A percentile compares a stretch with the other conserved stretches of the same genome.
phyloP scores from a whole-genome alignment of 2,888 invertebrate genomes.

The Caenorhabditis imperialis region DNA sequence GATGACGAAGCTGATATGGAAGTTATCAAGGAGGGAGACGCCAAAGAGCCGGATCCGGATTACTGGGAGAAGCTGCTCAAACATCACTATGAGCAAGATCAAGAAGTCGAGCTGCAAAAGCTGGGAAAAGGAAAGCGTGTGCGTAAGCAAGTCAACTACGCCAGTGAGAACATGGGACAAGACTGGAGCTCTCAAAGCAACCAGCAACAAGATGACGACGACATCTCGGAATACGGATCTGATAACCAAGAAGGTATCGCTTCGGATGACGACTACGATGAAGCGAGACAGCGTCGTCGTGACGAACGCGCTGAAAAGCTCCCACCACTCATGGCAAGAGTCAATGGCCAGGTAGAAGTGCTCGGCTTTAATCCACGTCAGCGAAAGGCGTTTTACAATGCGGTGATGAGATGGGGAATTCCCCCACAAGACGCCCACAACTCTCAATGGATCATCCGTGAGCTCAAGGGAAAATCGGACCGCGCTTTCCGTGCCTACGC shows the following conservation, averaged over 20 bases:
- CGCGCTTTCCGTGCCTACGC: conserved; percentile 94
- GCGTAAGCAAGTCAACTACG: conserved; percentile 81
- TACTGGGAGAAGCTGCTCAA: conserved; percentile 98
- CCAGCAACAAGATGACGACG: conserved; percentile 58
- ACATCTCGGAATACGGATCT: conserved; percentile 49
- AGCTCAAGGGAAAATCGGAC: conserved; percentile 96
- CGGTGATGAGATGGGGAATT: conserved; percentile 99
- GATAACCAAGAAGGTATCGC: conserved; percentile 84
- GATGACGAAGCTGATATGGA: conserved; percentile 86
- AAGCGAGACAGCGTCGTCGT: conserved; percentile 63
- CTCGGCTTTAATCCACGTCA: conserved; percentile 98
- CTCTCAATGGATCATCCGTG: conserved; percentile 96
- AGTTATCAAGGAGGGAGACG: conserved; percentile 93
- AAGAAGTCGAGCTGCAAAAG: conserved; percentile 85
- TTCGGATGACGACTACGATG: conserved; percentile 89
- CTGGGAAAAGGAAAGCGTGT: conserved; percentile 88
- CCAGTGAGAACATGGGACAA: conserved; percentile 73
- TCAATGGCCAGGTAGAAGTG: conserved; percentile 82
- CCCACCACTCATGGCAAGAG: conserved; percentile 94
- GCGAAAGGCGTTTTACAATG: conserved; percentile 97
- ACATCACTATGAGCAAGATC: conserved; percentile 99
- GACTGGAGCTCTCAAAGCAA: conserved; percentile 68
- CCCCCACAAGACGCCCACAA: conserved; percentile 99
- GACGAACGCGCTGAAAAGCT: conserved; percentile 89
- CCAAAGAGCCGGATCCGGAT: conserved; percentile 92